Evolutionary conservation across 2,797 vertebrate genomes (phyloP), one percentile per base, ranked within the genome.

Genomic region (Lates japonicus): DNA sequence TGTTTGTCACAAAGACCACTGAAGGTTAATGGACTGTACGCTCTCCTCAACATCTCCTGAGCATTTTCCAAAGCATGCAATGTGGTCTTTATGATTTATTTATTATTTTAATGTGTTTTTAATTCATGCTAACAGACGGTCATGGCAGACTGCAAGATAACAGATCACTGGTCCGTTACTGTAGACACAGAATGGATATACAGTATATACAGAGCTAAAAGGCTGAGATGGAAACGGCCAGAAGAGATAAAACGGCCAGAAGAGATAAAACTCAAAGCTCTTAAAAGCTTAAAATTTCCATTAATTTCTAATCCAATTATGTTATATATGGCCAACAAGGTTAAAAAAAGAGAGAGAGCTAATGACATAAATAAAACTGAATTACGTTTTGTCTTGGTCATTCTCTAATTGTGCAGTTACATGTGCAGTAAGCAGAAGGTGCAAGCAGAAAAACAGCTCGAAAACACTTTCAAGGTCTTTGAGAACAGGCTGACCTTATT

Each of bases 1-100:
- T 63, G 49, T 67, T 67, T 29, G 54, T 41, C 52, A 49, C 44
- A 48, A 8, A 80, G 80, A 52, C 57, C 57, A 52, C 48, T 41
- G 29, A 60, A 70, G 52, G 46, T 59, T 69, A 76, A 80, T 63
- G 51, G 61, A 68, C 37, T 48, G 4, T 6, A 14, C 42, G 55
- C 35, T 66, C 16, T 16, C 20, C 13, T 57, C 41, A 9, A 66
- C 60, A 29, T 19, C 71, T 41, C 5, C 3, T 3, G 11, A 61
- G 29, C 10, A 37, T 33, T 68, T 62, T 12, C 42, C 9, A n/a
- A 66, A 42, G 49, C 13, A n/a, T 2, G 13, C 54, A 44, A 17
- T 22, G 29, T n/a, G 22, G 3, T 33, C 65, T 46, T 41, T 5
- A 54, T 55, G 17, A 48, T 29, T 42, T 33, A 76, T 55, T 68